These are phyloP conservation scores for Syngnathus floridae DNA, from an alignment of 2,113 vertebrate genomes.

Conservation along the genomic window DNA sequence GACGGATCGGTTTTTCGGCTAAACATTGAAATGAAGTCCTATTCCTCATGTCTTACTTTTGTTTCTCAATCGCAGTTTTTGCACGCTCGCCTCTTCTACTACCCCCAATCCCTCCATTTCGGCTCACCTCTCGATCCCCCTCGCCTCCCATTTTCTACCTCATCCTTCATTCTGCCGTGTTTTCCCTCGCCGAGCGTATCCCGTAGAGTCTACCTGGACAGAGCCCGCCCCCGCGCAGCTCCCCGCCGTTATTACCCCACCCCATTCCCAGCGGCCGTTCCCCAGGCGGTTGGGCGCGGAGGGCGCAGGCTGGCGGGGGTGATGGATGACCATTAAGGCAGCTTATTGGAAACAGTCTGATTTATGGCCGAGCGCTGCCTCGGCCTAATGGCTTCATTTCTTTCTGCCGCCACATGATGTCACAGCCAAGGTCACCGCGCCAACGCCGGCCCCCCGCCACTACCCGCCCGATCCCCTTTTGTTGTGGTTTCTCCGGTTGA, in stretches of 20 bases:
- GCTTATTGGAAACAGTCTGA: constrained; percentile 99
- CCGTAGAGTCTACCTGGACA: constrained; percentile 21
- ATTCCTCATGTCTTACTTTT: background rate
- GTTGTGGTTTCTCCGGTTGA: constrained; percentile 93
- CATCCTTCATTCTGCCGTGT: constrained; percentile 21
- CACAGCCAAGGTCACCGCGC: constrained; percentile 98
- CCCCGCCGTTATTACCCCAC: constrained; percentile 76
- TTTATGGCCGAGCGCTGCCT: constrained; percentile 96
- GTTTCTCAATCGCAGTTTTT: background rate
- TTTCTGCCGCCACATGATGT: constrained; percentile 97
- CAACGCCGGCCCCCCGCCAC: constrained; percentile 71
- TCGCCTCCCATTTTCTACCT: constrained; percentile 61
- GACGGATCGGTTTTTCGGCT: background rate
- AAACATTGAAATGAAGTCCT: background rate
- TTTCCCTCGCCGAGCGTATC: constrained; percentile 13
- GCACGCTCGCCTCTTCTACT: background rate
- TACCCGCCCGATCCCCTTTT: constrained; percentile 64
- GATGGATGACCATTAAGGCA: constrained; percentile 99
- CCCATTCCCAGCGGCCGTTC: constrained; percentile 76
- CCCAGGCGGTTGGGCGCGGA: constrained; percentile 69
- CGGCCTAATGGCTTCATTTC: constrained; percentile 99
- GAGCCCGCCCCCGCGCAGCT: constrained; percentile 51
- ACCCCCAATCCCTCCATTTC: background rate
- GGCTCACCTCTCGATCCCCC: constrained; percentile 75
- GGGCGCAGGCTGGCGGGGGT: constrained; percentile 69